A percentile compares a stretch with the other conserved stretches of the same genome.
These are phyloP conservation scores for Hyla sarda DNA, from an alignment of 2,113 vertebrate species.

Conservation along the genomic window DNA sequence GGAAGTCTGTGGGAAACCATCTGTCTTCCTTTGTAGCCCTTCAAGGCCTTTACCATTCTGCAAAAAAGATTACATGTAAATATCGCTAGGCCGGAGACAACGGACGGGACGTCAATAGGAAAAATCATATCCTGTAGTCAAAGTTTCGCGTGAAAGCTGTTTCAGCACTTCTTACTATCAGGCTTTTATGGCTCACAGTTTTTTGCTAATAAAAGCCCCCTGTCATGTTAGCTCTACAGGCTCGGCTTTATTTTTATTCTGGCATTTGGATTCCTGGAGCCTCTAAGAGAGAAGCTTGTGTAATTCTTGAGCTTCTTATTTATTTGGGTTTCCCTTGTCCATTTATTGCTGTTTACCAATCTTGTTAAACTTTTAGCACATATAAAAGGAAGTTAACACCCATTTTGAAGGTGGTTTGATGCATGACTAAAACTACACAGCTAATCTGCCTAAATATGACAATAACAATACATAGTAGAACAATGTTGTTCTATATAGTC, in stretches of 20 bases:
- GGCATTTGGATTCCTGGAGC: slow-evolving; percentile 22
- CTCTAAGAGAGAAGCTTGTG: slow-evolving; percentile 21
- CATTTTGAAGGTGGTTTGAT: background rate
- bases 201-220: slow-evolving; percentile 44
- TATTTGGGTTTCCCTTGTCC: background rate
- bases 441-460: background rate
- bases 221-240: slow-evolving; percentile 25
- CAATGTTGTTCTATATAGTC: background rate
- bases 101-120: slow-evolving; percentile 1
- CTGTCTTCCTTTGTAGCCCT: slow-evolving; percentile 82
- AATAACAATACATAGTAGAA: background rate
- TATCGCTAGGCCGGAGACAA: slow-evolving; percentile 56
- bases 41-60: slow-evolving; percentile 71
- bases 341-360: background rate
- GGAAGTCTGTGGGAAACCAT: slow-evolving; percentile 83
- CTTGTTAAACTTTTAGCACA: slow-evolving; percentile 26
- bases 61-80: slow-evolving; percentile 64
- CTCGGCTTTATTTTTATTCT: slow-evolving; percentile 32
- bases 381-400: slow-evolving; percentile 18
- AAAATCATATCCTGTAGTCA: slow-evolving; percentile 42
- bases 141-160: background rate
- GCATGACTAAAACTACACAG: background rate
- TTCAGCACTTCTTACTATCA: slow-evolving; percentile 13
- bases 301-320: background rate
- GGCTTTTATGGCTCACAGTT: slow-evolving; percentile 14